A percentile compares a stretch with the other conserved stretches of the same genome.
Evolutionary conservation across 2,888 invertebrate genomes (phyloP).

Genomic region (Zootermopsis nevadensis): DNA sequence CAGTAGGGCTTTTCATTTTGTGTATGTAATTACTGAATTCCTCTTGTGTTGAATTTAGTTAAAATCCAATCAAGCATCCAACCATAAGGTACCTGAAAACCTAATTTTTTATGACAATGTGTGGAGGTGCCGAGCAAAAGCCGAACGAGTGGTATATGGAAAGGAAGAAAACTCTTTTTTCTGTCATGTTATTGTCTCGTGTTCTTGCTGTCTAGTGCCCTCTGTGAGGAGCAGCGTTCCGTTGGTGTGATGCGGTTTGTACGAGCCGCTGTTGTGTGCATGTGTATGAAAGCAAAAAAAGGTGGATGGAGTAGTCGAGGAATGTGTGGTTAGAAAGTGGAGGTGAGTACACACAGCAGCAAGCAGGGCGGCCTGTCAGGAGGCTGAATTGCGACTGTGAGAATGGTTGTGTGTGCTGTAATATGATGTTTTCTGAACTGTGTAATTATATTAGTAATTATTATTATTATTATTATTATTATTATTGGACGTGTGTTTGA

Average conservation of each 20-base stretch:
- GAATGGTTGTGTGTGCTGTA: conserved; percentile 32
- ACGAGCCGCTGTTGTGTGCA: conserved; percentile 8
- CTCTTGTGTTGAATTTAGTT: neutral
- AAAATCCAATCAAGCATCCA: conserved; percentile 12
- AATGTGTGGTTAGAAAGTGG: neutral
- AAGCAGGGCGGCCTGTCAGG: neutral
- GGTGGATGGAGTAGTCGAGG: neutral
- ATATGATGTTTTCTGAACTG: conserved; percentile 29
- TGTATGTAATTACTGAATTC: neutral
- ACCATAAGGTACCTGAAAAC: conserved; percentile 41
- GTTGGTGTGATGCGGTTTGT: conserved; percentile 38
- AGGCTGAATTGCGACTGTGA: conserved; percentile 6
- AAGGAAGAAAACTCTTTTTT: conserved; percentile 44
- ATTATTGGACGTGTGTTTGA: conserved; percentile 25
- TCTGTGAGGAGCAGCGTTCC: conserved; percentile 51
- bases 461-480: conserved; percentile 27
- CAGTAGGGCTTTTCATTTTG: neutral
- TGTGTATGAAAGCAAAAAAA: conserved; percentile 6
- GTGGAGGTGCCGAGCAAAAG: conserved; percentile 40
- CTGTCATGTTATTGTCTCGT: conserved; percentile 41
- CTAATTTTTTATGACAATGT: conserved; percentile 31
- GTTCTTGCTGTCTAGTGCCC: conserved; percentile 51
- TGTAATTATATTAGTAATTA: conserved; percentile 40
- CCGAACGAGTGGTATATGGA: conserved; percentile 36
- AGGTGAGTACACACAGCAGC: conserved; percentile 16